phyloP scores from a whole-genome alignment of 2,888 invertebrate species.

The Ennomos quercinarius region DNA sequence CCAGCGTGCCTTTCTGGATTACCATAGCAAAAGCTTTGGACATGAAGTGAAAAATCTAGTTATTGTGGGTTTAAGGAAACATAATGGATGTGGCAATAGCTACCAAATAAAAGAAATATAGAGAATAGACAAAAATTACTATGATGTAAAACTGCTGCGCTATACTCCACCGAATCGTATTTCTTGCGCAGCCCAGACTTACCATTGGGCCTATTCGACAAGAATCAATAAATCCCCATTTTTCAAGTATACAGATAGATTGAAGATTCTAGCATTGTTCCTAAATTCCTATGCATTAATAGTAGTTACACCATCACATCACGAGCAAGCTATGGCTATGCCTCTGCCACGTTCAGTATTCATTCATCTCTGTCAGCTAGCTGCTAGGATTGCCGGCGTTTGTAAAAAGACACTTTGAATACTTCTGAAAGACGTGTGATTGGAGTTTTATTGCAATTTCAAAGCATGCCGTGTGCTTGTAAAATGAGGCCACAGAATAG shows the following conservation, averaged over 20 bases:
- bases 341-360: constrained; percentile 17
- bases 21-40: constrained; percentile 61
- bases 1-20: constrained; percentile 58
- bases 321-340: too few relatives aligned
- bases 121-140: too few relatives aligned
- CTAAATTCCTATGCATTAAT: too few relatives aligned
- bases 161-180: too few relatives aligned
- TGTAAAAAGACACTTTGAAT: constrained; percentile 65
- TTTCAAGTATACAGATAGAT: too few relatives aligned
- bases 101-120: not conserved
- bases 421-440: constrained; percentile 68
- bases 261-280: too few relatives aligned
- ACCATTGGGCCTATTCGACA: too few relatives aligned
- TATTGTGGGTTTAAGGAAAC: constrained; percentile 26
- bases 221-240: too few relatives aligned
- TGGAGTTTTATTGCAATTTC: constrained; percentile 73
- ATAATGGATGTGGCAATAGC: constrained; percentile 18
- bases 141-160: too few relatives aligned
- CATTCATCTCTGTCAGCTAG: constrained; percentile 15
- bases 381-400: constrained; percentile 39
- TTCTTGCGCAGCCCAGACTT: too few relatives aligned
- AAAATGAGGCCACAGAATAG: constrained; percentile 2
- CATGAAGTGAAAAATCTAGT: constrained; percentile 35
- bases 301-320: too few relatives aligned
- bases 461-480: constrained; percentile 49